phyloP scores from a whole-genome alignment of 2,797 vertebrate genomes.

The Astyanax mexicanus region DNA sequence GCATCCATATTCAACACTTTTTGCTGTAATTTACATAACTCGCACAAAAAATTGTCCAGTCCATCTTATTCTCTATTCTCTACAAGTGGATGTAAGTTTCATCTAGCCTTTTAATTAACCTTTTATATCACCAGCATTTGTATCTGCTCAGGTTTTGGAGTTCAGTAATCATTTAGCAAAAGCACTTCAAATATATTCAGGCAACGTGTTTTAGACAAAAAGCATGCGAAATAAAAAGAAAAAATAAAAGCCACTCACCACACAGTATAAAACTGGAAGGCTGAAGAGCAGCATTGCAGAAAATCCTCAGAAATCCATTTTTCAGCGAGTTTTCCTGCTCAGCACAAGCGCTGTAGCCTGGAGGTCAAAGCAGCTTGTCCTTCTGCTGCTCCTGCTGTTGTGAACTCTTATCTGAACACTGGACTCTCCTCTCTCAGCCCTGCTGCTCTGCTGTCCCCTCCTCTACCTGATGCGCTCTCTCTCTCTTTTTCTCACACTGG shows the following conservation, averaged over 20 bases:
- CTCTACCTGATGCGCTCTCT: conserved; percentile 12
- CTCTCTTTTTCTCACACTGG: not conserved
- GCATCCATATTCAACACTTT: conserved; percentile 49
- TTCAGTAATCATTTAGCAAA: not conserved
- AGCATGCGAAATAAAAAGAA: not conserved
- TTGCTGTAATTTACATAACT: conserved; percentile 44
- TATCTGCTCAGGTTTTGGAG: not conserved
- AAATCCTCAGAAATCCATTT: conserved; percentile 43
- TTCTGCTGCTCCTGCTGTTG: conserved; percentile 21
- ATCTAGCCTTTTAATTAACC: conserved; percentile 4
- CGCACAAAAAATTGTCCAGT: conserved; percentile 39
- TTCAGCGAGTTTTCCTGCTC: not conserved
- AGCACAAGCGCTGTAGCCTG: conserved; percentile 21
- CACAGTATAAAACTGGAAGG: conserved; percentile 8
- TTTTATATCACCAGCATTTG: not conserved
- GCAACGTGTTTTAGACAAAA: not conserved
- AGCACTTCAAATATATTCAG: not conserved
- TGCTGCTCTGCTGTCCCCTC: not conserved
- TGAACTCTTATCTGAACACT: conserved; percentile 24
- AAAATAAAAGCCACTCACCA: conserved; percentile 23
- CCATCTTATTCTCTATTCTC: not conserved
- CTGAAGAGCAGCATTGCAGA: not conserved
- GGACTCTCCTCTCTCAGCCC: conserved; percentile 1
- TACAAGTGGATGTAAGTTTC: conserved; percentile 18
- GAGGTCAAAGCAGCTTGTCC: conserved; percentile 45